Percentiles rank a stretch among this genome's conserved stretches.
Conservation (phyloP, 2,888 invertebrate genomes). For the Crepidodera aurea region DNA sequence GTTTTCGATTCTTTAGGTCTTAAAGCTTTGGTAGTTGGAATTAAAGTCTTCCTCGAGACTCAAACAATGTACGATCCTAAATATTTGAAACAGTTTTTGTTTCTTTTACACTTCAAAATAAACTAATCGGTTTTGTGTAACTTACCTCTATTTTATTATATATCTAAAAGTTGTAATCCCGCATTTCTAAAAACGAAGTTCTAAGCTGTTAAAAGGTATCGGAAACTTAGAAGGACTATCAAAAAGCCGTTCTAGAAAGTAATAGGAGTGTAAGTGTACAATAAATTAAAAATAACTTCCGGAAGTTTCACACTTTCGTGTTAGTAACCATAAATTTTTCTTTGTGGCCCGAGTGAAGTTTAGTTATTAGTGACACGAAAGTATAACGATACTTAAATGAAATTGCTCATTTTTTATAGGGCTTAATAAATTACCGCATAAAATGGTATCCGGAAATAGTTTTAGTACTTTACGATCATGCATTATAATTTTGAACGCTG, state of each 20-base stretch:
- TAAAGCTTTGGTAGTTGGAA: too few species aligned
- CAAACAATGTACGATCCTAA: too few species aligned
- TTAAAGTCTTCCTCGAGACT: too few species aligned
- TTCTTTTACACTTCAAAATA: too few species aligned
- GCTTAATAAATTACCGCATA: slow-evolving; percentile 9
- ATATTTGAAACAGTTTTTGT: too few species aligned
- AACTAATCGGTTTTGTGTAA: too few species aligned
- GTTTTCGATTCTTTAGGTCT: too few species aligned
- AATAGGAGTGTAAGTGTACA: slow-evolving; percentile 18
- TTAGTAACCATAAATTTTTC: slow-evolving; percentile 26
- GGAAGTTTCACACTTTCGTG: slow-evolving; percentile 28
- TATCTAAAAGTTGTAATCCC: not conserved
- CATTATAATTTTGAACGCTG: not conserved
- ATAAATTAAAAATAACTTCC: slow-evolving; percentile 28
- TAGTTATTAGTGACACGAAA: slow-evolving; percentile 26
- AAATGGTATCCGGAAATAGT: slow-evolving; percentile 2
- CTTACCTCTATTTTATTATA: too few species aligned
- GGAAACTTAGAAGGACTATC: slow-evolving; percentile 15
- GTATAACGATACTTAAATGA: slow-evolving; percentile 23
- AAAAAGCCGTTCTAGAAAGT: slow-evolving; percentile 16
- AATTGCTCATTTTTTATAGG: slow-evolving; percentile 17
- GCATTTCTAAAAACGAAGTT: slow-evolving; percentile 4
- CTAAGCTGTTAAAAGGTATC: slow-evolving; percentile 6
- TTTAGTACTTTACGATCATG: slow-evolving; percentile 1
- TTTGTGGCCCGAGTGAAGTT: slow-evolving; percentile 23